A percentile compares a stretch with the other conserved stretches of the same genome.
phyloP scores from a whole-genome alignment of 2,888 invertebrate genomes.

The Tanypteryx hageni region DNA sequence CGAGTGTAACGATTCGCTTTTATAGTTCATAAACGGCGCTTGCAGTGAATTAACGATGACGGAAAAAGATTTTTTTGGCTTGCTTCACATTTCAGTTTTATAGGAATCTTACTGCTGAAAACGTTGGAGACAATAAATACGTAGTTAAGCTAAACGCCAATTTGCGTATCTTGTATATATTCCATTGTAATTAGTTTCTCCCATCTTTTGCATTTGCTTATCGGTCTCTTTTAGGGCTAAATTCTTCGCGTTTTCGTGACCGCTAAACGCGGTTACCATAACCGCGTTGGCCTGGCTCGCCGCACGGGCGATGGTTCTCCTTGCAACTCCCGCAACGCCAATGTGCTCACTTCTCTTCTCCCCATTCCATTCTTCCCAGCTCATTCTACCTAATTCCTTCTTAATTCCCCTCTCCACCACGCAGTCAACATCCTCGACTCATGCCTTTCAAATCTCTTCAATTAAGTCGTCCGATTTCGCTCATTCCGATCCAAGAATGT shows the following conservation, averaged over 20 bases:
- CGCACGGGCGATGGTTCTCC: neutral
- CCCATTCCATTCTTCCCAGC: neutral
- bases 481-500: neutral
- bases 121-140: too few relatives aligned
- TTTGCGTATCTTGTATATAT: too few relatives aligned
- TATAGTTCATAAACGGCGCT: too few relatives aligned
- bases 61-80: too few relatives aligned
- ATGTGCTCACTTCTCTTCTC: neutral
- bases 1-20: too few relatives aligned
- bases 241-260: neutral
- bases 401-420: neutral
- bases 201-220: too few relatives aligned
- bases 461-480: neutral
- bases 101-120: too few relatives aligned
- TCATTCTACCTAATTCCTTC: neutral
- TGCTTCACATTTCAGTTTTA: too few relatives aligned
- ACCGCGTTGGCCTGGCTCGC: neutral
- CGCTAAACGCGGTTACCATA: neutral
- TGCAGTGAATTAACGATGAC: too few relatives aligned
- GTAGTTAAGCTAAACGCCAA: too few relatives aligned
- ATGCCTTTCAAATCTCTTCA: neutral
- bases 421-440: neutral
- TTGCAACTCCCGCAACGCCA: neutral
- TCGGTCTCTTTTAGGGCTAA: neutral
- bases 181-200: too few relatives aligned